phyloP scores from a whole-genome alignment of 2,797 vertebrate genomes.

The Nothura maculosa region DNA sequence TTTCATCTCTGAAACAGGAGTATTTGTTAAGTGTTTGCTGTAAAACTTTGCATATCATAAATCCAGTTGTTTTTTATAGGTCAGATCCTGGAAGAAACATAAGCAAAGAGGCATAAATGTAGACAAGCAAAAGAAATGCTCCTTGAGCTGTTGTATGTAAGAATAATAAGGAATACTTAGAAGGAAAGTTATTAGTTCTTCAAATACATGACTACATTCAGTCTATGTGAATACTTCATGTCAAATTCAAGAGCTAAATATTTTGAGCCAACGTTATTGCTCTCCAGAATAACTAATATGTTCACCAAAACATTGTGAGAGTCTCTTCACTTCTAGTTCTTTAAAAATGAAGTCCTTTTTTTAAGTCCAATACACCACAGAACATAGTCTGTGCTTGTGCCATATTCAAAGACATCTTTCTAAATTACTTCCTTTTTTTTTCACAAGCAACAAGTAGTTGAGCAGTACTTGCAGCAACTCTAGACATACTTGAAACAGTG shows the following conservation, averaged over 20 bases:
- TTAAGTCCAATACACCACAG: neutral
- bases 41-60: constrained; percentile 29
- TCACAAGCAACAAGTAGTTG: neutral
- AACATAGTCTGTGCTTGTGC: neutral
- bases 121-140: constrained; percentile 53
- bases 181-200: constrained; percentile 8
- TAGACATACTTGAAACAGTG: rapidly evolving
- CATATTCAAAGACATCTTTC: neutral
- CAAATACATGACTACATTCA: neutral
- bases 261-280: constrained; percentile 3
- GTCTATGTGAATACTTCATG: neutral
- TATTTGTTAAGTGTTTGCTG: constrained; percentile 28
- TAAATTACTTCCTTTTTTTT: neutral
- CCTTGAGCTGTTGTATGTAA: neutral
- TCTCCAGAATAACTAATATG: constrained; percentile 19
- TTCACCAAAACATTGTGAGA: neutral
- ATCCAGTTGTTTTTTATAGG: constrained; percentile 41
- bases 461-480: neutral
- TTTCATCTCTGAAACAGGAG: constrained; percentile 5
- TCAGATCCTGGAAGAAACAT: constrained; percentile 51
- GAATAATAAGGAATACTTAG: constrained; percentile 17
- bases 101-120: neutral
- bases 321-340: neutral
- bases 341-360: neutral
- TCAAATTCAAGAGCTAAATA: constrained; percentile 16